A percentile compares a stretch with the other conserved stretches of the same genome.
These are phyloP conservation scores for Drosophila mauritiana DNA, from an alignment of 1,140 invertebrate genomes.

Conservation along the genomic window DNA sequence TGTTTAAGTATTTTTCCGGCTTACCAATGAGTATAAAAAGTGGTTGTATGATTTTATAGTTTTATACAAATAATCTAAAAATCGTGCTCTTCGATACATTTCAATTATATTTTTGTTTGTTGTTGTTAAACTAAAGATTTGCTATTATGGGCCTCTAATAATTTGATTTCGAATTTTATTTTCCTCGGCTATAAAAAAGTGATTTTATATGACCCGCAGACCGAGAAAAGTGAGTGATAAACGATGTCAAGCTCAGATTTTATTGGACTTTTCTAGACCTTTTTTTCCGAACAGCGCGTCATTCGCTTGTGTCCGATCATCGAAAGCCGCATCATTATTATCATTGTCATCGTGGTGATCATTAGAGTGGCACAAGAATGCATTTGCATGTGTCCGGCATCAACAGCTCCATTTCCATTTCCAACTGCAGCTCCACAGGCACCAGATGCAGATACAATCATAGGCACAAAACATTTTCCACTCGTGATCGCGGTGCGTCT, in stretches of 20 bases:
- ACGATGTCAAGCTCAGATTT: conserved; percentile 40
- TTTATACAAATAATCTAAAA: background rate
- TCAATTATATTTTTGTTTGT: background rate
- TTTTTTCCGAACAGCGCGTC: conserved; percentile 19
- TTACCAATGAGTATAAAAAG: no score
- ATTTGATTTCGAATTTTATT: background rate
- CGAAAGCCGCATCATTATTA: conserved; percentile 29
- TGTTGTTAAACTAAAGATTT: background rate
- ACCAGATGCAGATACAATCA: background rate
- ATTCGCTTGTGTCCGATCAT: conserved; percentile 15
- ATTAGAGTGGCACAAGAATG: conserved; percentile 56
- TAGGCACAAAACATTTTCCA: conserved; percentile 3
- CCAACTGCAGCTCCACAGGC: no score
- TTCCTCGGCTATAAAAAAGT: conserved; percentile 1
- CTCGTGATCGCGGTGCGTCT: conserved; percentile 39
- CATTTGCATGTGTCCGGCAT: conserved; percentile 63
- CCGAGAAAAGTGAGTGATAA: conserved; percentile 41
- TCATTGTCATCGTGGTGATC: conserved; percentile 34
- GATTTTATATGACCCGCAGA: conserved; percentile 25
- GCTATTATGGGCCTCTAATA: no score
- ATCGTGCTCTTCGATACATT: no score
- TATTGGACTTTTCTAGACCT: conserved; percentile 24
- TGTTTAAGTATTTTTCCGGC: no score
- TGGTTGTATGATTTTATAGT: background rate
- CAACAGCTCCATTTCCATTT: conserved; percentile 18